Evolutionary conservation across 2,888 invertebrate species (phyloP), one percentile per base, ranked within the genome.

Genomic region (Mimachlamys varia): DNA sequence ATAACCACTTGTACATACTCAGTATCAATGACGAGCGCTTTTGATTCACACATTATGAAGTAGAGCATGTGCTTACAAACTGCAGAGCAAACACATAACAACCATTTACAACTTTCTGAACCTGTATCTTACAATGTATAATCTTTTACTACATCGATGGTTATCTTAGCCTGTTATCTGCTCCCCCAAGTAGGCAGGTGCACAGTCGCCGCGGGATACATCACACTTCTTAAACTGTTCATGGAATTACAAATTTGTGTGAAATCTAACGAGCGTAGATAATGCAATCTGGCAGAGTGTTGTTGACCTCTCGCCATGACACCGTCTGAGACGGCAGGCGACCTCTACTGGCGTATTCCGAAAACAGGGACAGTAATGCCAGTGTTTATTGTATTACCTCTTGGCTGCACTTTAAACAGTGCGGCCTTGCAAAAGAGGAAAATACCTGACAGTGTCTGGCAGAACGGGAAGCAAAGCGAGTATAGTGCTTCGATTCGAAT

Each of bases 31-130:
- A 33, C 76, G 76, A 76, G 76, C 27, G 76, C 76, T 76, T 76
- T 76, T 76, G 76, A 76, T 76, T 76, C 76, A 76, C 76, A 76
- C 76, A 76, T 76, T 76, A 76, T 76, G 33, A 76, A 76, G 76
- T 76, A 76, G 33, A 22, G 76, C 76, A 76, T 76, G 33, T 76
- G 76, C 33, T 76, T 33, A 76, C 76, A 76, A 76, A 76, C 76
- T 76, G 76, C 76, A 76, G 76, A 33, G 76, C 33, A 76, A 76
- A 76, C 12, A 76, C 33, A 27, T 33, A 33, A 33, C 76, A 76
- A 33, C 27, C 33, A 27, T 76, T 76, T 76, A 76, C 33, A 76
- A 76, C 33, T 76, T 76, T 33, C 76, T 76, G 76, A 76, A 76
- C 76, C 76, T 76, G 76, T 76, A 76, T 76, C 76, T 76, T 76